phyloP scores from a whole-genome alignment of 2,888 invertebrate species.

The Cerceris ruficornis region DNA sequence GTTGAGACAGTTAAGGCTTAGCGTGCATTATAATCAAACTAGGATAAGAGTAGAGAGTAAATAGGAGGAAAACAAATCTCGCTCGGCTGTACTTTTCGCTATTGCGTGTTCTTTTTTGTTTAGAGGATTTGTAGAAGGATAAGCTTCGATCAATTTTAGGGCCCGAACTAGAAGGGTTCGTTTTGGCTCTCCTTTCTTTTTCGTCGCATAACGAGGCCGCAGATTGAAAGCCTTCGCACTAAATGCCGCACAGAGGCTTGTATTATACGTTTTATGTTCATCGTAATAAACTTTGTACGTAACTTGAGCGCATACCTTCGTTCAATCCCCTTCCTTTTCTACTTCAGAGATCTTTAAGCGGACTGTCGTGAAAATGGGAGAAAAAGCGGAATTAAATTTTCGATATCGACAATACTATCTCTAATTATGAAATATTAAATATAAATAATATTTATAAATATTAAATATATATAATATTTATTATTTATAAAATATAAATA shows the following conservation, averaged over 20 bases:
- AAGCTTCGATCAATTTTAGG: constrained; percentile 3
- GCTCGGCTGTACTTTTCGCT: no score
- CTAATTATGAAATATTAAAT: no score
- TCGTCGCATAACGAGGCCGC: constrained; percentile 43
- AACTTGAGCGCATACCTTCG: constrained; percentile 13
- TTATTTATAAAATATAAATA: no score
- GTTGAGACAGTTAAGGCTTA: no score
- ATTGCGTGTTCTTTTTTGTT: no score
- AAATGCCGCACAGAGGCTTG: constrained; percentile 68
- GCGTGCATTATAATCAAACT: no score
- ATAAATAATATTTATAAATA: no score
- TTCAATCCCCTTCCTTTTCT: neutral
- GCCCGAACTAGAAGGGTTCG: neutral
- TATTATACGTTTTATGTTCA: constrained; percentile 57
- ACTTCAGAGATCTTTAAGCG: neutral
- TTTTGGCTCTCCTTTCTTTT: constrained; percentile 35
- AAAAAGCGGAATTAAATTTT: no score
- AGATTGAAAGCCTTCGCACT: constrained; percentile 49
- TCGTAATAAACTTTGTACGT: constrained; percentile 64
- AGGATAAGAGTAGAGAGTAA: no score
- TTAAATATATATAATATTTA: no score
- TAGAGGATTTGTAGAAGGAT: neutral
- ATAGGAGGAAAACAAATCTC: no score
- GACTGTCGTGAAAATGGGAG: neutral
- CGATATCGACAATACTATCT: no score